phyloP scores from a whole-genome alignment of 2,113 vertebrate genomes.

The Lutjanus erythropterus region DNA sequence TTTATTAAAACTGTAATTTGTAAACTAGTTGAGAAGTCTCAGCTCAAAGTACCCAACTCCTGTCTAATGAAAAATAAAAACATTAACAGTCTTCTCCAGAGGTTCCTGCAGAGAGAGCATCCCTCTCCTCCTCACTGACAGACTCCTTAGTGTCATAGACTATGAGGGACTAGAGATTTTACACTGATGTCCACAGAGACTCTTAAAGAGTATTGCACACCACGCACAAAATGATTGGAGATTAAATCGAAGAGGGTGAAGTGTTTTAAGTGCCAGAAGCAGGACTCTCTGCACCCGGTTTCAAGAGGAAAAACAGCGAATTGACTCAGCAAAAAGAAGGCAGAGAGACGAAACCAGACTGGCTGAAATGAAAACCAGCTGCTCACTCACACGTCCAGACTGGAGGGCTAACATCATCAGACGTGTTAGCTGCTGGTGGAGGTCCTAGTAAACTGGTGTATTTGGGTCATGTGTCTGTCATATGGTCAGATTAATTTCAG shows the following conservation, averaged over 20 bases:
- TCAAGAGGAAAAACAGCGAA: not conserved
- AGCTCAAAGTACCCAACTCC: not conserved
- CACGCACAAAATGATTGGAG: not conserved
- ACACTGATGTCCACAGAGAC: not conserved
- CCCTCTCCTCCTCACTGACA: not conserved
- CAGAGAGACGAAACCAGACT: not conserved
- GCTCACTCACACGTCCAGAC: not conserved
- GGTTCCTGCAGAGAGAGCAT: not conserved
- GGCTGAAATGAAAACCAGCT: not conserved
- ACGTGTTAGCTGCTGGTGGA: not conserved
- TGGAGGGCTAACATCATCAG: not conserved
- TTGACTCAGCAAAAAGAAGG: slow-evolving; percentile 65
- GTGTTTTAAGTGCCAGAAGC: not conserved
- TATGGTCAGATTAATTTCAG: not conserved
- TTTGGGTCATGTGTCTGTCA: slow-evolving; percentile 29
- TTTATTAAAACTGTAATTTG: not conserved
- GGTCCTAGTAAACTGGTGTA: not conserved
- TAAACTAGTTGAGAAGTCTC: not conserved
- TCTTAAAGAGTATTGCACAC: not conserved
- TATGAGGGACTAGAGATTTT: not conserved
- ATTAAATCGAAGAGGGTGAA: not conserved
- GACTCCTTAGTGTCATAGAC: not conserved
- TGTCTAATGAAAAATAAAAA: not conserved
- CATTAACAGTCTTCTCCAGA: not conserved
- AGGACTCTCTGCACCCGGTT: slow-evolving; percentile 2